A percentile compares a stretch with the other conserved stretches of the same genome.
Conservation (phyloP, 2,113 vertebrate genomes). For the Pleuronectes platessa region DNA sequence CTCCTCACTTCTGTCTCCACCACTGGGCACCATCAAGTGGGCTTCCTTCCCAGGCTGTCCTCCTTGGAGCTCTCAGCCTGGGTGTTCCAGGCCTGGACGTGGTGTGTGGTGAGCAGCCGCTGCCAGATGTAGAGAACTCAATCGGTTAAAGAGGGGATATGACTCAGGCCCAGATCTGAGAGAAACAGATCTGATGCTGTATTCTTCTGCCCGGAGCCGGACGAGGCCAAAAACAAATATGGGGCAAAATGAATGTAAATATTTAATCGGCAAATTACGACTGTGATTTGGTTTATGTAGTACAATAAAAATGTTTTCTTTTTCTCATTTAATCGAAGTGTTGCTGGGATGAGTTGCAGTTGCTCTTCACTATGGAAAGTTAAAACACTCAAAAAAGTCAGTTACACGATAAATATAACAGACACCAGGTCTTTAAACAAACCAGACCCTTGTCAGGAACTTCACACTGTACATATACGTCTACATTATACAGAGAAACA, state of each 20-base stretch:
- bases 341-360: too few relatives aligned
- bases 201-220: not conserved
- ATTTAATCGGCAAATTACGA: not conserved
- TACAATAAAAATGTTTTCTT: too few relatives aligned
- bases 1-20: constrained; percentile 21
- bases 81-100: constrained; percentile 48
- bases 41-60: constrained; percentile 39
- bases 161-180: not conserved
- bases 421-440: too few relatives aligned
- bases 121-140: constrained; percentile 39
- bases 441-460: constrained; percentile 15
- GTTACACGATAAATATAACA: too few relatives aligned
- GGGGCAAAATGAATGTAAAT: not conserved
- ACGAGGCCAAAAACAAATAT: not conserved
- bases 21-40: constrained; percentile 25
- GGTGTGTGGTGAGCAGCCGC: constrained; percentile 34
- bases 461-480: not conserved
- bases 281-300: too few relatives aligned
- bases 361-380: too few relatives aligned
- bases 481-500: constrained; percentile 19
- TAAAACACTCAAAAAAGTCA: too few relatives aligned
- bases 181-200: not conserved
- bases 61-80: constrained; percentile 14
- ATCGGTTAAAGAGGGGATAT: constrained; percentile 28
- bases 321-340: too few relatives aligned